These are phyloP conservation scores for Ptyas mucosa DNA, from an alignment of 2,113 vertebrate genomes.

Conservation along the genomic window DNA sequence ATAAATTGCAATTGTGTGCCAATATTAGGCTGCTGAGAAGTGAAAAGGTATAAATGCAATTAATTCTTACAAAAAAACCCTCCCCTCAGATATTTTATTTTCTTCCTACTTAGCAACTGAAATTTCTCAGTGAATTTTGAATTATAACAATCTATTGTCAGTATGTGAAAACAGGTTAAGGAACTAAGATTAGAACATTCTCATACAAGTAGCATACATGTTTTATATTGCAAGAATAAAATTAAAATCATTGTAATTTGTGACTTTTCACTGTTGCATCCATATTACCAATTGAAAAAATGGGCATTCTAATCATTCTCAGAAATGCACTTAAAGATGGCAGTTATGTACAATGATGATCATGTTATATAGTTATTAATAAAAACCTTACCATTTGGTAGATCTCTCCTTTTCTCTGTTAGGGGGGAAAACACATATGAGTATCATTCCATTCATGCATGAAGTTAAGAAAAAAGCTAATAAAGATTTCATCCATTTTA, in stretches of 20 bases:
- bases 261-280: not conserved
- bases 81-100: not conserved
- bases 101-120: not conserved
- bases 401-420: conserved; percentile 70
- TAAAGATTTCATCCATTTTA: not conserved
- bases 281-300: not conserved
- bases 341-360: not conserved
- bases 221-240: not conserved
- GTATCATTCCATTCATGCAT: conserved; percentile 11
- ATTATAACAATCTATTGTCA: not conserved
- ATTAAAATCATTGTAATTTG: not conserved
- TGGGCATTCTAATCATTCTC: not conserved
- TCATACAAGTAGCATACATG: not conserved
- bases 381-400: conserved; percentile 65
- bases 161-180: not conserved
- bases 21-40: conserved; percentile 21
- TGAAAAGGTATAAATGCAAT: not conserved
- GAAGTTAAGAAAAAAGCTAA: not conserved
- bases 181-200: not conserved
- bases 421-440: conserved; percentile 26
- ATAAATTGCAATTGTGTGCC: not conserved
- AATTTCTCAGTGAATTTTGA: not conserved
- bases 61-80: not conserved
- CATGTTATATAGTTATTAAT: not conserved
- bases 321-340: not conserved